Percentiles rank a stretch among this genome's conserved stretches.
These are phyloP conservation scores for Gobionotothen gibberifrons DNA, from an alignment of 2,797 vertebrate species.

Conservation along the genomic window DNA sequence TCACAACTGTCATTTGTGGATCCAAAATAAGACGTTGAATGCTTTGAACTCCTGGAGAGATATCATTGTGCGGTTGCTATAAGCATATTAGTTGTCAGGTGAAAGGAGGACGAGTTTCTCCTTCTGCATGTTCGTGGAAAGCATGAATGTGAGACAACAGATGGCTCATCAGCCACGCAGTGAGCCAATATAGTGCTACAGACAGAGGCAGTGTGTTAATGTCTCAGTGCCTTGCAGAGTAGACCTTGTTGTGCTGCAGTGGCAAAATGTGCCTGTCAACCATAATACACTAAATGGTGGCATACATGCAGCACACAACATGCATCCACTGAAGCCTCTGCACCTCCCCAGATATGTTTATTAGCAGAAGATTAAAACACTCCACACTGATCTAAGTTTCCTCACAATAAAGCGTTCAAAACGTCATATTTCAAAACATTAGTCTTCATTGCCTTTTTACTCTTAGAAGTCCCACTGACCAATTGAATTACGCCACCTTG, in stretches of 20 bases:
- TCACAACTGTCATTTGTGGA: conserved; percentile 28
- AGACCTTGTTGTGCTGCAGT: conserved; percentile 18
- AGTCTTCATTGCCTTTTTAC: no score
- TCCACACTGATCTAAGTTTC: no score
- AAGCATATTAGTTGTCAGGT: conserved; percentile 42
- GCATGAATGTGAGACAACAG: conserved; percentile 28
- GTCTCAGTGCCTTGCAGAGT: conserved; percentile 7
- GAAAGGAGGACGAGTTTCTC: conserved; percentile 23
- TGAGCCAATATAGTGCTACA: conserved; percentile 22
- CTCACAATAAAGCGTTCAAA: no score
- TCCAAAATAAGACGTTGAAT: conserved; percentile 25
- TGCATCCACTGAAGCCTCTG: no score
- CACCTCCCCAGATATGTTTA: no score
- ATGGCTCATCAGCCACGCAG: conserved; percentile 35
- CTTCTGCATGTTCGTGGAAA: conserved; percentile 12
- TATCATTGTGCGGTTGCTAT: conserved; percentile 23
- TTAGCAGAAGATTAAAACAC: no score
- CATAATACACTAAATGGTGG: not conserved
- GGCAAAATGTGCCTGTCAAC: conserved; percentile 25
- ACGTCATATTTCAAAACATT: no score
- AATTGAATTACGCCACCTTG: no score
- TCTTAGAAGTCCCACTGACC: no score
- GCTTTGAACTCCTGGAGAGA: conserved; percentile 11
- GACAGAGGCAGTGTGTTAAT: not conserved
- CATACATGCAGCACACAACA: no score